Base-by-base conservation (phyloP, 2,797 vertebrate species). In the Sylvilagus floridanus region DNA sequence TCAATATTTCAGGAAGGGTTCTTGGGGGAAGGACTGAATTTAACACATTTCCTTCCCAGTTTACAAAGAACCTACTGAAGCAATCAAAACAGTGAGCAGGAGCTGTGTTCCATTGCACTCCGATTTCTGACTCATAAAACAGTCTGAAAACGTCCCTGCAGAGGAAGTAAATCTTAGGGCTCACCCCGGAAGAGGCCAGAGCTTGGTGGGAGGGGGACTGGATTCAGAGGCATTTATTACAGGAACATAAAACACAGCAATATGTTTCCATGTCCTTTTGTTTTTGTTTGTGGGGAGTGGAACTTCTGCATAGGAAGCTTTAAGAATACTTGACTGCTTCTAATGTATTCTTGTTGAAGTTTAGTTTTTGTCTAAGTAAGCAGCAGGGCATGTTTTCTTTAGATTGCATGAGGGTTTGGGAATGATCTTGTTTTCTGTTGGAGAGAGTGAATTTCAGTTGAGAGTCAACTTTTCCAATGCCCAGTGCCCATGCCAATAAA, bases 31-130 rank as follows among this genome's bases (percentile, higher is more conserved):
- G 32, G 73, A 63, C 54, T 10, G 54, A 91, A 22, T 78, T 81
- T 57, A 90, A 93, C 37, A 90, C 42, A 50, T 76, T 91, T 94
- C 62, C 66, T 85, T 30, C 5, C 17, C 32, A 54, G 42, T 78
- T 96, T 89, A 84, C 65, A 76, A 82, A 96, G 76, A 62, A 52
- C 54, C 62, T 71, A 37, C 76, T 47, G 37, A 86, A 95, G 68
- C 57, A 24, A 4, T 75, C 66, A 76, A 93, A 89, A 81, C 37
- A 28, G 19, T 50, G 32, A 72, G 2, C 54, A 65, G 79, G 65
- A 90, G 57, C n/a, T 72, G 28, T 68, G 17, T 94, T 90, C 50
- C 35, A 13, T 1, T 57, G 54, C 26, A 24, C n/a, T 52, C 24
- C 66, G 73, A 82, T 78, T 83, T 86, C 76, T 85, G 85, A 66